These are phyloP conservation scores for Coremacera marginata DNA, from an alignment of 2,888 invertebrate genomes.

Conservation along the genomic window DNA sequence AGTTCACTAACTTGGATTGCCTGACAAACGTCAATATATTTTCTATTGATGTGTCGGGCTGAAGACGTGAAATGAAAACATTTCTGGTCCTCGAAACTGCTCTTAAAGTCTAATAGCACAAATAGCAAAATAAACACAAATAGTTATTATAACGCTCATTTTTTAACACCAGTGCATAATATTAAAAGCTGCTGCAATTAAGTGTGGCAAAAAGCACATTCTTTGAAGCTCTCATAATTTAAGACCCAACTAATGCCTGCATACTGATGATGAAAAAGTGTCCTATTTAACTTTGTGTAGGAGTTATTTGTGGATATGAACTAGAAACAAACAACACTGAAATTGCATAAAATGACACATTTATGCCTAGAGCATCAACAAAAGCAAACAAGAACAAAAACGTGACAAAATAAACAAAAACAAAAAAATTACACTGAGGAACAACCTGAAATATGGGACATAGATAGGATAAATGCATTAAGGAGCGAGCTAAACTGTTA, in stretches of 20 bases:
- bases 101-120: no score
- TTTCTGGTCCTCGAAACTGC: no score
- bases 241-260: background rate
- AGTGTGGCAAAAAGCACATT: background rate
- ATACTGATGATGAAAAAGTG: constrained; percentile 6
- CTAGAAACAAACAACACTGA: background rate
- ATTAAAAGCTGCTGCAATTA: background rate
- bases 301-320: background rate
- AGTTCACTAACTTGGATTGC: no score
- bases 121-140: no score
- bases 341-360: constrained; percentile 28
- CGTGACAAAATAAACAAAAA: background rate
- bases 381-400: constrained; percentile 12
- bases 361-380: constrained; percentile 14
- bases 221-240: background rate
- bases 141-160: no score
- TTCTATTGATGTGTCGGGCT: no score
- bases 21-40: no score
- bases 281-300: constrained; percentile 3
- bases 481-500: background rate
- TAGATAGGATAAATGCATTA: background rate
- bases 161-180: no score
- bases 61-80: no score
- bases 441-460: background rate
- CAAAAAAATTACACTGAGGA: background rate